A percentile compares a stretch with the other conserved stretches of the same genome.
Evolutionary conservation across 2,888 invertebrate genomes (phyloP).

Genomic region (Hololepta plana): DNA sequence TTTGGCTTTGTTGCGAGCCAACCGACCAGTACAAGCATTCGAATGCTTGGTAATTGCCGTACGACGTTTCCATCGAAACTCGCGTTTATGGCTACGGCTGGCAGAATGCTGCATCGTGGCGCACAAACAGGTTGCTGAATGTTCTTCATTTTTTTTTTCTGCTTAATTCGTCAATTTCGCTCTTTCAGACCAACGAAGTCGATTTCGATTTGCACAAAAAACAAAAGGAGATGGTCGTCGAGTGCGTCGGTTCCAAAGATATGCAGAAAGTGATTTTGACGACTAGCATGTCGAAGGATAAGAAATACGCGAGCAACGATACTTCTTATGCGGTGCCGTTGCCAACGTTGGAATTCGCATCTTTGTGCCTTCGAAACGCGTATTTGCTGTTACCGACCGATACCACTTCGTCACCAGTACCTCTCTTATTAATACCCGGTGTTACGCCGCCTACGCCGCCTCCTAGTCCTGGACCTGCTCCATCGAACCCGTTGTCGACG

Average conservation of each 20-base stretch:
- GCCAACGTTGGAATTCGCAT: slow-evolving; percentile 77
- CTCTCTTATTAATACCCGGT: slow-evolving; percentile 22
- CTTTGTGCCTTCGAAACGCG: slow-evolving; percentile 75
- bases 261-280: slow-evolving; percentile 44
- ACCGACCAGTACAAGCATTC: slow-evolving; percentile 70
- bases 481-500: slow-evolving; percentile 42
- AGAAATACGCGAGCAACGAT: no score
- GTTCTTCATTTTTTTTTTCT: slow-evolving; percentile 6
- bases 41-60: slow-evolving; percentile 78
- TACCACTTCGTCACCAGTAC: slow-evolving; percentile 23
- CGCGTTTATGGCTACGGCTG: slow-evolving; percentile 78
- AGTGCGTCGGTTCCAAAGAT: slow-evolving; percentile 35
- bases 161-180: slow-evolving; percentile 3
- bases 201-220: slow-evolving; percentile 40
- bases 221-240: slow-evolving; percentile 38
- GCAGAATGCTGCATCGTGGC: slow-evolving; percentile 78
- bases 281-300: slow-evolving; percentile 32
- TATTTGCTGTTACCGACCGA: slow-evolving; percentile 45
- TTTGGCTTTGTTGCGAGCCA: slow-evolving; percentile 63
- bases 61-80: slow-evolving; percentile 71
- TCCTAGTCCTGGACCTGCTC: slow-evolving; percentile 29
- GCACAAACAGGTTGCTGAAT: no score
- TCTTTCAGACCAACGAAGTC: slow-evolving; percentile 36
- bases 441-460: slow-evolving; percentile 18
- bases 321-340: slow-evolving; percentile 75